These are phyloP conservation scores for Hemiscyllium ocellatum DNA, from an alignment of 2,113 vertebrate genomes.

Conservation along the genomic window DNA sequence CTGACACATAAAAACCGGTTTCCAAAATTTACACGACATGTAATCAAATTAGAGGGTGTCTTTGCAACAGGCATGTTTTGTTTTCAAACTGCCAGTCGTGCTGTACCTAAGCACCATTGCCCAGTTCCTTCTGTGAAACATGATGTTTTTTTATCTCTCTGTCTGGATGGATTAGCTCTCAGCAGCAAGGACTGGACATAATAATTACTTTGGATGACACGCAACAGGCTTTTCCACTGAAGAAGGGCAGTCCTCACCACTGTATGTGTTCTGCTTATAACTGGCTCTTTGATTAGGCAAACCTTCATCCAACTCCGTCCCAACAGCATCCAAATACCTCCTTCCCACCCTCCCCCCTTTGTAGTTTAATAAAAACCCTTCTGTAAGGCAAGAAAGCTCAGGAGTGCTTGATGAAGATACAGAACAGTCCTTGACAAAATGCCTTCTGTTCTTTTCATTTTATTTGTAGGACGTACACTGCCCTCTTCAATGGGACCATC, in stretches of 20 bases:
- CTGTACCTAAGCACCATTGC: neutral
- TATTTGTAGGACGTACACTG: neutral
- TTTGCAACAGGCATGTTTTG: neutral
- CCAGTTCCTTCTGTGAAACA: neutral
- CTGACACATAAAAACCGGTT: neutral
- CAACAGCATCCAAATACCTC: neutral
- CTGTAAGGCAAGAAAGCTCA: slow-evolving; percentile 37
- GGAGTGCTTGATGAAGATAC: neutral
- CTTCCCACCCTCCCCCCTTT: neutral
- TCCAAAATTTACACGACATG: slow-evolving; percentile 16
- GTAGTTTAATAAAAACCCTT: slow-evolving; percentile 7
- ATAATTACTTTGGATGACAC: neutral
- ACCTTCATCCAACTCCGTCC: neutral
- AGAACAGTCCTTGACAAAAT: slow-evolving; percentile 19
- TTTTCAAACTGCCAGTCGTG: neutral
- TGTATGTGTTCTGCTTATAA: neutral
- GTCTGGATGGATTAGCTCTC: neutral
- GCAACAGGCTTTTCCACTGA: neutral
- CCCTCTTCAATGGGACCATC: slow-evolving; percentile 21
- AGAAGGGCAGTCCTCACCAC: too few relatives aligned
- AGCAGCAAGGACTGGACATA: neutral
- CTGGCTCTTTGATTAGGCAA: neutral
- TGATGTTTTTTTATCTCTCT: neutral
- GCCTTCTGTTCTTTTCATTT: neutral
- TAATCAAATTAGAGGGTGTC: neutral